phyloP scores from a whole-genome alignment of 1,140 invertebrate genomes.

The Mycetomoellerius zeteki region DNA sequence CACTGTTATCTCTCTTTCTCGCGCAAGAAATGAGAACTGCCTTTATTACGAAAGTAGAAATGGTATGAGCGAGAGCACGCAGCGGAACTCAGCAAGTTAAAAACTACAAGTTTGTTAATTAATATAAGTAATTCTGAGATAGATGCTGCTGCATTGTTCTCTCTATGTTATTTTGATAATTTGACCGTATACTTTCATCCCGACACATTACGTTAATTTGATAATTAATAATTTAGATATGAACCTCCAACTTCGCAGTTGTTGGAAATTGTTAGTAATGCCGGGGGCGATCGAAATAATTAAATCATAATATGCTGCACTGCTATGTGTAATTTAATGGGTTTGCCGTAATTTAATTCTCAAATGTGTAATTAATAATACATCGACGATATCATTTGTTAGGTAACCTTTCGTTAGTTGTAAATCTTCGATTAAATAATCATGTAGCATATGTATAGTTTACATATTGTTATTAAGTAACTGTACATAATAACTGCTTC shows the following conservation, averaged over 20 bases:
- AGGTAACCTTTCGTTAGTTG: slow-evolving; percentile 1
- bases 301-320: slow-evolving; percentile 22
- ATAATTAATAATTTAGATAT: slow-evolving; percentile 27
- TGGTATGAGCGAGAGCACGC: neutral
- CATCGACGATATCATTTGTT: neutral
- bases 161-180: neutral
- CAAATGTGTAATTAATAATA: slow-evolving; percentile 36
- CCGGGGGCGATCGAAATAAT: slow-evolving; percentile 21
- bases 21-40: slow-evolving; percentile 53
- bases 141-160: neutral
- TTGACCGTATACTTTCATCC: neutral
- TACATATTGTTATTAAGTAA: neutral
- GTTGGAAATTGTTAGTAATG: slow-evolving; percentile 33
- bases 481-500: too few relatives aligned
- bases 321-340: neutral
- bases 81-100: neutral
- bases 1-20: slow-evolving; percentile 40
- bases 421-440: slow-evolving; percentile 27
- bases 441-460: neutral
- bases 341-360: neutral
- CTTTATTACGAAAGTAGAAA: slow-evolving; percentile 36
- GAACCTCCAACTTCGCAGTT: neutral
- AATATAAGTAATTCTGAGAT: slow-evolving; percentile 27
- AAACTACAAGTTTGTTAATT: slow-evolving; percentile 29
- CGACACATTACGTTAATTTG: slow-evolving; percentile 30